These are phyloP conservation scores for Myotis davidii DNA, from an alignment of 2,113 vertebrate genomes.

Conservation along the genomic window DNA sequence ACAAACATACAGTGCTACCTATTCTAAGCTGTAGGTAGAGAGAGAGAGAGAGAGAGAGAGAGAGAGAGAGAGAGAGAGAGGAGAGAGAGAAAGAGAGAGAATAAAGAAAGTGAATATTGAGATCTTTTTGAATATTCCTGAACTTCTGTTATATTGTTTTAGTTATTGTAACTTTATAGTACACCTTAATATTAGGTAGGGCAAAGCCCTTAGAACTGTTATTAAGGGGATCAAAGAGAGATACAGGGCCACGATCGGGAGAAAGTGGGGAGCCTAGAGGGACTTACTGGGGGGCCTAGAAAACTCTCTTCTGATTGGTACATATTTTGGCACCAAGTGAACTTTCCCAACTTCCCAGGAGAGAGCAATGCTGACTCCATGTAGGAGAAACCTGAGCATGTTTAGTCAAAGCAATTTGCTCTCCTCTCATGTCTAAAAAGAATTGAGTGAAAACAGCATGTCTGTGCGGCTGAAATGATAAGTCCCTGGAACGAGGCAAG, in stretches of 20 bases:
- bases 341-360: not conserved
- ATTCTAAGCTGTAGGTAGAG: not conserved
- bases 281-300: not conserved
- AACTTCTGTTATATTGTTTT: not conserved
- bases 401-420: not conserved
- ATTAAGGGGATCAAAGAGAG: constrained; percentile 13
- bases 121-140: not conserved
- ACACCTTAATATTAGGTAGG: not conserved
- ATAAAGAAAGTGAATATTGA: not conserved
- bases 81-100: not conserved
- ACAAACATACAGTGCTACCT: not conserved
- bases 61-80: not conserved
- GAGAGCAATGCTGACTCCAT: not conserved
- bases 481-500: not conserved
- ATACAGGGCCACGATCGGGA: not conserved
- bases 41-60: too few species aligned
- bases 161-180: not conserved
- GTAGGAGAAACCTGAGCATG: not conserved
- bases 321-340: not conserved
- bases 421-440: not conserved
- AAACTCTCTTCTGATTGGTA: not conserved
- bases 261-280: not conserved
- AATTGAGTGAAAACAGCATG: not conserved
- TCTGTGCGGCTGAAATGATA: not conserved
- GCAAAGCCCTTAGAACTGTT: not conserved